phyloP scores from a whole-genome alignment of 2,888 invertebrate species.

The Stegophylla sp. region DNA sequence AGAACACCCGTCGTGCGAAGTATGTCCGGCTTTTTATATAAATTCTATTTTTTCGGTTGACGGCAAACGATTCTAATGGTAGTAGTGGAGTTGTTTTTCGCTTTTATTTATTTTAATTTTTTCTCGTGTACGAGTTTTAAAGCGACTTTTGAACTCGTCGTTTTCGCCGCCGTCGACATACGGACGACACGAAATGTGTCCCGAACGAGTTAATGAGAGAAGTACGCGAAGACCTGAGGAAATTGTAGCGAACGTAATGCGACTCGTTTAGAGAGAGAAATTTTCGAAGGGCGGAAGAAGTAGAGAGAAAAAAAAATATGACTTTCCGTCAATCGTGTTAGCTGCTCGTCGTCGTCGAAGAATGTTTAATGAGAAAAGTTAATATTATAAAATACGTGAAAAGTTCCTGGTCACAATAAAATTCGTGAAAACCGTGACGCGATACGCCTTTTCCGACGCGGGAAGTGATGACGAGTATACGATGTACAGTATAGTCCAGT shows the following conservation, averaged over 20 bases:
- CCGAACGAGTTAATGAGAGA: conserved; percentile 19
- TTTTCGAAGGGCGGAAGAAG: not conserved
- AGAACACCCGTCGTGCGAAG: no score
- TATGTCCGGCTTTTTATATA: no score
- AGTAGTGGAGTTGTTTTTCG: not conserved
- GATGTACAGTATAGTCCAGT: no score
- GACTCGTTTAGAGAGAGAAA: not conserved
- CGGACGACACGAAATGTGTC: not conserved
- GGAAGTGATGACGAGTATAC: not conserved
- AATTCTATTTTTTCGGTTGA: no score
- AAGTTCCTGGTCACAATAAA: not conserved
- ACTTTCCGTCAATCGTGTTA: conserved; percentile 6
- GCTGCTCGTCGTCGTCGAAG: not conserved
- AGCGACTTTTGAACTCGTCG: not conserved
- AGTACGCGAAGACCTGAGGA: not conserved
- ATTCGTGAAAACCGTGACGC: not conserved
- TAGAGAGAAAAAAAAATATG: conserved; percentile 1
- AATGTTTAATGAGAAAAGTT: conserved; percentile 37
- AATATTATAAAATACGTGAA: conserved; percentile 33
- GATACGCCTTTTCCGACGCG: not conserved
- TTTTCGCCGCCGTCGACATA: no score
- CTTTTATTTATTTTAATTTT: no score
- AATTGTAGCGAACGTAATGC: not conserved
- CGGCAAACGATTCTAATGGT: no score
- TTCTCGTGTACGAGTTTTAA: not conserved